These are phyloP conservation scores for Aselliscus stoliczkanus DNA, from an alignment of 2,797 vertebrate genomes.

Conservation along the genomic window DNA sequence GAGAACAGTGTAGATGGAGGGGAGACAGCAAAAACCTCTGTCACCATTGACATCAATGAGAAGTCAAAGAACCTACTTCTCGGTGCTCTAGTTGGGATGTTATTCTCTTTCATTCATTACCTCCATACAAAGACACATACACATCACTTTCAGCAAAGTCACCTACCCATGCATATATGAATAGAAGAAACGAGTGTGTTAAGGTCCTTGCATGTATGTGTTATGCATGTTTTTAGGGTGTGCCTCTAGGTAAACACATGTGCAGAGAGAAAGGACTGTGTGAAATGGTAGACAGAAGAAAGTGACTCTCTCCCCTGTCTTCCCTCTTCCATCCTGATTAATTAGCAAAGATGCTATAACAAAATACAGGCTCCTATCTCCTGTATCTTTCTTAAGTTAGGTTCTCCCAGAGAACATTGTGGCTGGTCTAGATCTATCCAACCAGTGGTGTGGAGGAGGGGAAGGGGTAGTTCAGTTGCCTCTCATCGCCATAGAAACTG, in stretches of 20 bases:
- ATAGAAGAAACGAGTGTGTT: conserved; percentile 5
- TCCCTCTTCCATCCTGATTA: neutral
- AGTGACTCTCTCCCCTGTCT: neutral
- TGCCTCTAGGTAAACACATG: neutral
- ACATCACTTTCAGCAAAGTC: neutral
- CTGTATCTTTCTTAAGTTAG: neutral
- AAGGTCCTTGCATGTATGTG: neutral
- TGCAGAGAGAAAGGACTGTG: neutral
- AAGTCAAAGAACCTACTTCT: conserved; percentile 8
- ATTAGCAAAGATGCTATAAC: neutral
- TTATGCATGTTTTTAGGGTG: neutral
- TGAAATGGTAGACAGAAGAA: neutral
- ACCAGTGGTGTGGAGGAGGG: neutral
- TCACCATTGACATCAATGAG: neutral
- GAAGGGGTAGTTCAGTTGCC: neutral
- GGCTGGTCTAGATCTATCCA: neutral
- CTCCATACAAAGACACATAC: neutral
- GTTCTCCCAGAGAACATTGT: neutral
- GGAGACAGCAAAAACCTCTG: neutral
- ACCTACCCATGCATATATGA: neutral
- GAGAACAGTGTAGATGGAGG: neutral
- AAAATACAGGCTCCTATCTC: neutral
- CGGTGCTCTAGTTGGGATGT: neutral
- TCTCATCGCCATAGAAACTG: conserved; percentile 47
- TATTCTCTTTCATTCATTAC: neutral